Base-by-base conservation (phyloP, 2,113 vertebrate genomes). In the Grammomys dolichurus region DNA sequence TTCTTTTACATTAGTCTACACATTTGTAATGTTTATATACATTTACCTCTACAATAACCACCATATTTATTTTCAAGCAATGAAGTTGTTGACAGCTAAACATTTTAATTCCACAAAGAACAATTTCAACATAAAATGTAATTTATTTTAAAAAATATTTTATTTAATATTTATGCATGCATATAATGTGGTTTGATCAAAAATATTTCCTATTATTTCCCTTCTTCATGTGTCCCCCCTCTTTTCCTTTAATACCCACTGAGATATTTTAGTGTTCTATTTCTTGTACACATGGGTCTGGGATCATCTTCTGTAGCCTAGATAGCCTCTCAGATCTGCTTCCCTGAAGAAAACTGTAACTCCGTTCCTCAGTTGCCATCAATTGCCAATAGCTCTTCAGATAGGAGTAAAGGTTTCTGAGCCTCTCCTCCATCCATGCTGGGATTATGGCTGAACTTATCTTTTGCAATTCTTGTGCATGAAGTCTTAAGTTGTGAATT, bases 1-100 rank as follows among this genome's bases (percentile, higher is more conserved):
- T 82, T 80, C 76, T 78, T 80, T 14, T 63, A 22, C 80, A 40
- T 4, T n/a, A 56, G 19, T n/a, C 22, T 31, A 28, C 22, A 56
- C 2, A 0, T 16, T 2, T 72, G 14, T 87, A 3, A 22, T 73
- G 3, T 12, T 19, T 54, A 1, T 1, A 3, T 28, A 60, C 6
- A 58, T 24, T 90, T 17, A 36, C 80, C 31, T 75, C 48, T 90
- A 87, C 77, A 72, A 43, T 60, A 19, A 36, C 4, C 40, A 46
- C 58, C 4, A 40, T 78, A 63, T 58, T 92, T 89, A 89, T 0
- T 20, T 56, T 77, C 9, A 93, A 46, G 5, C 2, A 51, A 81
- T 43, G 16, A 88, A 90, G 54, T 28, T 90, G 36, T 43, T 6
- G 60, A 82, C 33, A 63, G 48, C 28, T 51, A 11, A 81, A 8